Evolutionary conservation across 92 coral and sea anemone genomes (phyloP).

Genomic region (Epizoanthus fatuus): DNA sequence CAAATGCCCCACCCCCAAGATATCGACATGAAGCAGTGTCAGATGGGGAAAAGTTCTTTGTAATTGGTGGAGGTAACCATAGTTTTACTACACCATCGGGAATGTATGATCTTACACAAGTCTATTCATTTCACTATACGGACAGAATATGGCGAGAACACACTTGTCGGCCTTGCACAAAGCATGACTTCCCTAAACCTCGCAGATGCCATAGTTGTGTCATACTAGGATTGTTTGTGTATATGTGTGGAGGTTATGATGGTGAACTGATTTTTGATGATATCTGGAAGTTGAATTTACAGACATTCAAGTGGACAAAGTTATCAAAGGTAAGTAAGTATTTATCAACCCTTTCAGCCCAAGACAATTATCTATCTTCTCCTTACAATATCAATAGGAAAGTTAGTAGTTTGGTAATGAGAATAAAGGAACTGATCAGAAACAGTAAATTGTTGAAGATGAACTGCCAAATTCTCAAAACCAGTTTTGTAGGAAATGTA

Average conservation of each 20-base stretch:
- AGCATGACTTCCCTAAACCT: slow-evolving; percentile 84
- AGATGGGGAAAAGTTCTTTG: slow-evolving; percentile 76
- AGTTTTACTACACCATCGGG: slow-evolving; percentile 71
- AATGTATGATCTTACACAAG: slow-evolving; percentile 70
- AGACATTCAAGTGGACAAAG: slow-evolving; percentile 82
- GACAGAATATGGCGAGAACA: slow-evolving; percentile 69
- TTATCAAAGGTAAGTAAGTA: slow-evolving; percentile 42
- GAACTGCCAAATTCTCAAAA: no score
- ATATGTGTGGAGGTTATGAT: slow-evolving; percentile 91
- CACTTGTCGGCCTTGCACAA: slow-evolving; percentile 63
- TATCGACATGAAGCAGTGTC: slow-evolving; percentile 91
- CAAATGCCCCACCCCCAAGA: slow-evolving; percentile 68
- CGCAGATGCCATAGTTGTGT: slow-evolving; percentile 97
- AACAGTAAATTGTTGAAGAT: no score
- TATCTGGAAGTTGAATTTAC: slow-evolving; percentile 87
- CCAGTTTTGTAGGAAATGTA: no score
- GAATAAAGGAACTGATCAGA: no score
- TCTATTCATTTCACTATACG: slow-evolving; percentile 71
- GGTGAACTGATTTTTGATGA: slow-evolving; percentile 81
- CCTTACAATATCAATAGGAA: no score
- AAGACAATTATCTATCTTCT: no score
- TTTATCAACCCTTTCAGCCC: no score
- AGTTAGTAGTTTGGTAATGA: no score
- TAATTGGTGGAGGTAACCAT: slow-evolving; percentile 90
- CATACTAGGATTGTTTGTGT: slow-evolving; percentile 62